These are phyloP conservation scores for Orussus abietinus DNA, from an alignment of 1,140 invertebrate species.

Conservation along the genomic window DNA sequence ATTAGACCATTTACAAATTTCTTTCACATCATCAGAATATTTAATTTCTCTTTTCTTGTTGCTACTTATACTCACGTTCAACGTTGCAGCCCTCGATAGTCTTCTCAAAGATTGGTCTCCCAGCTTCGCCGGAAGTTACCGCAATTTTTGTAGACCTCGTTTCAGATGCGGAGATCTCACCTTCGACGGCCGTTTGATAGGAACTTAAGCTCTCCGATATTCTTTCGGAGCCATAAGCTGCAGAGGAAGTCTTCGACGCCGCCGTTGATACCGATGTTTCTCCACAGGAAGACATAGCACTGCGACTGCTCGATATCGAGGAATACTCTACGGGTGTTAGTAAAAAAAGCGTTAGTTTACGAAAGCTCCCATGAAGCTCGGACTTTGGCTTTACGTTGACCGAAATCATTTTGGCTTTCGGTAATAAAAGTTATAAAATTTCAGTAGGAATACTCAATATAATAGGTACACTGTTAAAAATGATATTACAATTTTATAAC, in stretches of 20 bases:
- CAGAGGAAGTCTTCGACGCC: slow-evolving; percentile 34
- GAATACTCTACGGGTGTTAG: slow-evolving; percentile 54
- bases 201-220: slow-evolving; percentile 42
- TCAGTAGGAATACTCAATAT: too few species aligned
- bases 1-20: too few species aligned
- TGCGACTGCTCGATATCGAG: slow-evolving; percentile 52
- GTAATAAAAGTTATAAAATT: too few species aligned
- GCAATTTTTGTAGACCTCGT: slow-evolving; percentile 28
- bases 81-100: slow-evolving; percentile 71
- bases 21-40: too few species aligned
- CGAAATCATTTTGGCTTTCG: too few species aligned
- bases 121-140: slow-evolving; percentile 47
- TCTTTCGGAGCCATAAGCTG: slow-evolving; percentile 41
- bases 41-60: too few species aligned
- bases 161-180: slow-evolving; percentile 32
- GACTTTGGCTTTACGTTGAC: too few species aligned
- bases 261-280: slow-evolving; percentile 53
- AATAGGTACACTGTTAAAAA: too few species aligned
- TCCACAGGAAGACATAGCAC: slow-evolving; percentile 47
- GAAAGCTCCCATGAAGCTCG: slow-evolving; percentile 9
- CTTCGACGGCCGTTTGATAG: slow-evolving; percentile 44
- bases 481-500: too few species aligned
- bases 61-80: slow-evolving; percentile 78
- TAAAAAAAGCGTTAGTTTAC: slow-evolving; percentile 17
- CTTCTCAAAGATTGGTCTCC: slow-evolving; percentile 66